Evolutionary conservation across 1,140 invertebrate species (phyloP), one percentile per base, ranked within the genome.

Genomic region (Bombus fervidus): DNA sequence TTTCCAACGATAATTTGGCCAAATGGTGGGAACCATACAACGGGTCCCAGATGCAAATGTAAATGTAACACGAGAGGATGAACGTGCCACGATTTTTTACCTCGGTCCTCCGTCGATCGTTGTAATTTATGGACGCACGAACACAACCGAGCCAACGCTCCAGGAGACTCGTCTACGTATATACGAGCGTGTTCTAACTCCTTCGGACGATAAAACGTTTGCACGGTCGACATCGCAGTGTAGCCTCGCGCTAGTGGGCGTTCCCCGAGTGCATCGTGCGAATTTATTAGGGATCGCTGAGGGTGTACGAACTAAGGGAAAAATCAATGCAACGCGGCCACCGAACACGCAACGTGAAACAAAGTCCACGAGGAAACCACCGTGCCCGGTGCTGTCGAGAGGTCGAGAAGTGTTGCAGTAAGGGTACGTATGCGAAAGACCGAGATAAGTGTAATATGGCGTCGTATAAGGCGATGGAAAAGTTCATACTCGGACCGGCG

Each of bases 231-330:
- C 57, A 41, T 13, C 72, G 34, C 28, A 62, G 18, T 22, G n/a
- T 15, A 41, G n/a, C 18, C 47, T 43, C 74, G 74, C 41, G 31
- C 34, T 76, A 47, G 68, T 72, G 76, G 76, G 76, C 83, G 76
- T 81, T 43, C 59, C 78, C 47, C 68, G 37, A 41, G 47, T 80
- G 83, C 76, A 85, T 85, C 83, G 83, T n/a, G 76, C 68, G 78
- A 85, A 80, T 85, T 85, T 85, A 80, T 71, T 72, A 85, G 76
- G 75, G 53, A 85, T 85, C 83, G 82, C 66, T 31, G 75, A 71
- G 64, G 64, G 83, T 85, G 28, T 64, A 85, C 62, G 73, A 69
- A 83, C 81, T 39, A 76, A 47, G 73, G 34, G 66, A 84, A 78
- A 79, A 79, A 84, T 84, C 83, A 47, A 84, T 79, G 83, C 83